A percentile compares a stretch with the other conserved stretches of the same genome.
phyloP scores from a whole-genome alignment of 1,140 invertebrate genomes.

The Kradibia gibbosae region DNA sequence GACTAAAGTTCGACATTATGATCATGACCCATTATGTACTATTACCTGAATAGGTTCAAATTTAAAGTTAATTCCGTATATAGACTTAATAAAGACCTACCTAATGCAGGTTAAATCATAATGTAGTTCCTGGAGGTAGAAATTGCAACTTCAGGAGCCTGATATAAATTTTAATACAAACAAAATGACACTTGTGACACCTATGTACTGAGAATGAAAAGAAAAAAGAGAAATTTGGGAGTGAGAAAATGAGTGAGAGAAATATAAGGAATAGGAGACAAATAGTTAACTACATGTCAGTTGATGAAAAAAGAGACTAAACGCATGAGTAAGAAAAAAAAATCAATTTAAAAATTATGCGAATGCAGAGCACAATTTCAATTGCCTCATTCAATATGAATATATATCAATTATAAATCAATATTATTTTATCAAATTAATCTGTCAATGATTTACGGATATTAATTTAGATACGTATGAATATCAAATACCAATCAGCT shows the following conservation, averaged over 20 bases:
- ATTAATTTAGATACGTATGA: no score
- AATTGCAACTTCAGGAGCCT: not conserved
- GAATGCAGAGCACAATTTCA: slow-evolving; percentile 34
- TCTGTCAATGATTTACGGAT: no score
- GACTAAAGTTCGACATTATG: not conserved
- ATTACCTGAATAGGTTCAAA: not conserved
- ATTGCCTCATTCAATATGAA: no score
- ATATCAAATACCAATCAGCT: no score
- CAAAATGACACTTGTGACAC: not conserved
- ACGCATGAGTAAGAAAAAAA: no score
- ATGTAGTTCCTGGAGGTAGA: not conserved
- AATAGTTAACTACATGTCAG: not conserved
- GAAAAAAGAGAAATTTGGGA: not conserved
- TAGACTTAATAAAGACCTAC: not conserved
- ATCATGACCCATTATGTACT: not conserved
- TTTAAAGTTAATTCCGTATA: not conserved
- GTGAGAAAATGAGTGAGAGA: not conserved
- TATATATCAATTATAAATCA: no score
- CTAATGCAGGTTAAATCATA: not conserved
- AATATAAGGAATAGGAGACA: no score
- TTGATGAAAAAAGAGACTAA: not conserved
- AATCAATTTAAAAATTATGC: no score
- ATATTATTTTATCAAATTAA: no score
- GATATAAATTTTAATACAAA: not conserved
- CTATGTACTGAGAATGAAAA: not conserved